Evolutionary conservation across 53 echinoderm and acorn worm genomes (phyloP), one percentile per base, ranked within the genome.

Genomic region (Crossaster papposus): DNA sequence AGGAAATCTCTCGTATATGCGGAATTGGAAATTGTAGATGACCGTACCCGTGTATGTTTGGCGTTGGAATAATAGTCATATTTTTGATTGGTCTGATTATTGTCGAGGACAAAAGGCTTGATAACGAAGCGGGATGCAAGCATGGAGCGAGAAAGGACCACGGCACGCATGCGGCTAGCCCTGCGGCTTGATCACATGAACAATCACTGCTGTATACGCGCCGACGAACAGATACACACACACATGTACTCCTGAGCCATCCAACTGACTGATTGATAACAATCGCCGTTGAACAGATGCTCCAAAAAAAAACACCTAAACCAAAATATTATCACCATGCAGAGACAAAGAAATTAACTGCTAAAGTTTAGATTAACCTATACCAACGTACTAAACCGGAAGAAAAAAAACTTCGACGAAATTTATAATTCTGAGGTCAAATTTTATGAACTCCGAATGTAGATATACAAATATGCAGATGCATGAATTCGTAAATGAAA

Each of bases 11-110:
- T 82, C 84, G 84, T 72, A 71, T 72, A 71, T 72, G 28, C 72
- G 58, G 87, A 87, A 87, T 87, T 87, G 72, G 87, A 87, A 87
- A 87, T 87, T 62, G 87, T 87, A 87, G 87, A 87, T 87, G 87
- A 76, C 87, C 77, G 63, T 54, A 26, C 87, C 77, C 77, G 87
- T 87, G 87, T 87, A 36, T 63, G 63, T 87, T 87, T 87, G 87
- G 28, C 77, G 87, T 76, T 87, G 75, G 87, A 87, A 87, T 87
- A 87, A 87, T 87, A 77, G 87, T 87, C 22, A 87, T 34, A 87
- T 87, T 72, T 85, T 80, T 72, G 50, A 87, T 87, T 87, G 87
- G 62, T 76, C 36, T 87, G 71, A 37, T 58, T 77, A 87, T 72
- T 22, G 87, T 76, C 28, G n/a, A 36, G 35, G 77, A 87, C 87